Base-by-base conservation (phyloP, 2,113 vertebrate species). In the Atherinomorus stipes region DNA sequence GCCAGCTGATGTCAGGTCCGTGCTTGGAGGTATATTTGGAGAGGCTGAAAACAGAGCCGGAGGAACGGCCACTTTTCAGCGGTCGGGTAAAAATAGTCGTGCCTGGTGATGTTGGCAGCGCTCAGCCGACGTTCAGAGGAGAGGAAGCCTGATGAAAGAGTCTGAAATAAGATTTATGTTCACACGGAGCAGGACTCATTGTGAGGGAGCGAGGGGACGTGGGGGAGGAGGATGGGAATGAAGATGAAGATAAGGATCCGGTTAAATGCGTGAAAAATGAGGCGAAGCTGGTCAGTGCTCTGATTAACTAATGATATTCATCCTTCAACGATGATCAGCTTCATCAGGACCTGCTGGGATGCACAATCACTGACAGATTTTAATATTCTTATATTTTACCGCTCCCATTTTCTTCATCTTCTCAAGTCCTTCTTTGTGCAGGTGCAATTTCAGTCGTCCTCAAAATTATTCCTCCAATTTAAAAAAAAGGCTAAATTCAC, bases 91-190 rank as follows among this genome's bases (percentile, higher is more conserved):
- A 89, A 91, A 93, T 90, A 91, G 87, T 63, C 2, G 51, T 31
- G 80, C 45, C 71, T 28, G 81, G 69, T 69, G 83, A 81, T 81
- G 85, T 53, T 74, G 74, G 68, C 71, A 56, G 47, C 50, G 68
- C 69, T 82, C 69, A 49, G 7, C 26, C 76, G 85, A 63, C 78
- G 77, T 84, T 80, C 84, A 64, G 47, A 77, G 73, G 60, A 58
- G 58, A 37, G 15, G 2, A 71, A 53, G 76, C 59, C 86, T 92
- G 92, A 93, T 93, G 90, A 91, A 93, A 93, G 91, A 83, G 71
- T 64, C 73, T 89, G 91, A 92, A 91, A 93, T 87, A 59, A 73
- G 73, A 83, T 90, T 92, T 87, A 76, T 81, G 90, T 91, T 84
- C 84, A 78, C 59, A 0, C 19, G 52, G 78, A 71, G 76, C 19